Evolutionary conservation across 2,797 vertebrate genomes (phyloP).

Genomic region (Etheostoma nigrum): DNA sequence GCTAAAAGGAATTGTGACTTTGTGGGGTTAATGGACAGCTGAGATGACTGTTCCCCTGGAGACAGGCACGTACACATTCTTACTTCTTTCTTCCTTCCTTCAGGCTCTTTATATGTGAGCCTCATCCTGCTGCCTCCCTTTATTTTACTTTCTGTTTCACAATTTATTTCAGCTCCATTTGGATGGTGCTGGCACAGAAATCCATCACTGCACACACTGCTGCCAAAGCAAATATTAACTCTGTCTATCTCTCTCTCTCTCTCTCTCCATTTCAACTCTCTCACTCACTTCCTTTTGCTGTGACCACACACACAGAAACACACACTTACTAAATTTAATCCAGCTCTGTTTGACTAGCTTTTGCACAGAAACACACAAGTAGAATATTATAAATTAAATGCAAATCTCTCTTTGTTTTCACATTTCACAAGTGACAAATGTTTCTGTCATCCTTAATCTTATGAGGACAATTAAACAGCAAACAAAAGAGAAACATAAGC

Average conservation of each 20-base stretch:
- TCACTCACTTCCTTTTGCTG: constrained; percentile 30
- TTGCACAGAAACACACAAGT: constrained; percentile 24
- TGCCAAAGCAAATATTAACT: constrained; percentile 68
- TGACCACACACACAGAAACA: constrained; percentile 43
- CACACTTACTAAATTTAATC: constrained; percentile 47
- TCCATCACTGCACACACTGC: constrained; percentile 53
- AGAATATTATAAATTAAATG: constrained; percentile 25
- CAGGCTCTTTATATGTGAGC: constrained; percentile 30
- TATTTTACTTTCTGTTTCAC: constrained; percentile 55
- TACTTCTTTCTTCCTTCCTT: constrained; percentile 34
- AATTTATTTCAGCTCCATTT: constrained; percentile 60
- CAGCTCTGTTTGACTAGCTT: constrained; percentile 33
- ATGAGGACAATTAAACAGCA: constrained; percentile 5
- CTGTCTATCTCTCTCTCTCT: constrained; percentile 26
- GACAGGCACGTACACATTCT: constrained; percentile 6
- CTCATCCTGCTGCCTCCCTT: constrained; percentile 43
- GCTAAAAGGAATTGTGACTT: background rate
- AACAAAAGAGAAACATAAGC: background rate
- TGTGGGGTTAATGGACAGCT: constrained; percentile 43
- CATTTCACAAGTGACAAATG: background rate
- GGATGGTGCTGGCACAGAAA: constrained; percentile 51
- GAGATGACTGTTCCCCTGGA: constrained; percentile 43
- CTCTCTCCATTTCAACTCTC: constrained; percentile 36
- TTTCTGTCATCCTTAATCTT: constrained; percentile 4
- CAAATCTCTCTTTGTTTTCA: constrained; percentile 37